Evolutionary conservation across 2,113 vertebrate genomes (phyloP).

Genomic region (Cavia aperea): DNA sequence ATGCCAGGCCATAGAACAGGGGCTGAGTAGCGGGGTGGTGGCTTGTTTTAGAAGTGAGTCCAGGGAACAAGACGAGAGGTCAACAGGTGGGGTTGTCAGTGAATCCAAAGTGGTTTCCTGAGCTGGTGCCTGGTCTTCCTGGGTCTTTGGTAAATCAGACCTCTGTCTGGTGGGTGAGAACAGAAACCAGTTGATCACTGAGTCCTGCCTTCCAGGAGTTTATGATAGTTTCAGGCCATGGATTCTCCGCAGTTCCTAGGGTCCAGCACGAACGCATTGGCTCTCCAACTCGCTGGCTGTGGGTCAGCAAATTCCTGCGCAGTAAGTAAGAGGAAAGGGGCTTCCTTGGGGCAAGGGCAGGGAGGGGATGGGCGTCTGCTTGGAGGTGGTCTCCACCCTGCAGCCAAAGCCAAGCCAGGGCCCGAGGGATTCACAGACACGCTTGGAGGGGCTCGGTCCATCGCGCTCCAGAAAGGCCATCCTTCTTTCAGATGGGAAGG

Average conservation of each 20-base stretch:
- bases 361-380: fast-evolving
- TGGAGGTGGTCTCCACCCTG: not conserved
- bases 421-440: no score
- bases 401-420: not conserved
- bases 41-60: not conserved
- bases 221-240: no score
- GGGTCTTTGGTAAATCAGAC: not conserved
- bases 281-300: fast-evolving
- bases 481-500: not conserved
- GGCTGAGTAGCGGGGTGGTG: not conserved
- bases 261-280: fast-evolving
- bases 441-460: no score
- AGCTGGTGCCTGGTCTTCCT: not conserved
- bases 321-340: not conserved
- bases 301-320: not conserved
- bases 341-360: no score
- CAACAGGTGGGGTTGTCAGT: not conserved
- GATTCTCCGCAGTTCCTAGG: not conserved
- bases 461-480: not conserved
- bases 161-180: no score
- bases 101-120: not conserved
- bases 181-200: no score
- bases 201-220: not conserved
- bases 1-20: not conserved
- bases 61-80: not conserved